These are phyloP conservation scores for Tuta absoluta DNA, from an alignment of 2,888 invertebrate species.

Conservation along the genomic window DNA sequence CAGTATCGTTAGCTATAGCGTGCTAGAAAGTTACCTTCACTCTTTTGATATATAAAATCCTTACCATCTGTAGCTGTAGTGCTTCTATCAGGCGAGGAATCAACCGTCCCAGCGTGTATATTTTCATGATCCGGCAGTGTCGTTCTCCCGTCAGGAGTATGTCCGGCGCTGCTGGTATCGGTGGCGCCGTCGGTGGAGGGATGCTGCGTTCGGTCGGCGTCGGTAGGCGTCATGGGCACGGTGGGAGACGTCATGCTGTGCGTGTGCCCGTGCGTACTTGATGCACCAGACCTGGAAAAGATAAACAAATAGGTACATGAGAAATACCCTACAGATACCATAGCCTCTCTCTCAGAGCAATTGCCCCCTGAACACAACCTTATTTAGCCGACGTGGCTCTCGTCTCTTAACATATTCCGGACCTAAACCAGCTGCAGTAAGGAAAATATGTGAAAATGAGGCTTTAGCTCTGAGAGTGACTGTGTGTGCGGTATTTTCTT, in stretches of 20 bases:
- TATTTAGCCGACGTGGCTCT: too few relatives aligned
- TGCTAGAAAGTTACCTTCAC: too few relatives aligned
- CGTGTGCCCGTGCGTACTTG: constrained; percentile 68
- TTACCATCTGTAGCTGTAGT: constrained; percentile 71
- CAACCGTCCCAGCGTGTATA: constrained; percentile 67
- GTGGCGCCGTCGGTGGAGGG: constrained; percentile 31
- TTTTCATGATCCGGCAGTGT: constrained; percentile 69
- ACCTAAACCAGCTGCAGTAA: too few relatives aligned
- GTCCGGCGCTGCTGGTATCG: background rate
- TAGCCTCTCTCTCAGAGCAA: too few relatives aligned
- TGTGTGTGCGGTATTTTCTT: too few relatives aligned
- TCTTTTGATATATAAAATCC: too few relatives aligned
- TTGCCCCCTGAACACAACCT: too few relatives aligned
- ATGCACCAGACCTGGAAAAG: constrained; percentile 56
- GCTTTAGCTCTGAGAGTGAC: too few relatives aligned
- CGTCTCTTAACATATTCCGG: too few relatives aligned
- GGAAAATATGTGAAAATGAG: too few relatives aligned
- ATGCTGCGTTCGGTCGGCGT: constrained; percentile 53
- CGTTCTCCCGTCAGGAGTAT: constrained; percentile 35
- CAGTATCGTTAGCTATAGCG: too few relatives aligned
- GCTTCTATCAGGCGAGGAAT: constrained; percentile 55
- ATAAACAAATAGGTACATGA: background rate
- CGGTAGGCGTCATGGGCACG: constrained; percentile 53
- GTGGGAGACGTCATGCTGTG: constrained; percentile 70
- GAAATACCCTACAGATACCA: background rate